These are phyloP conservation scores for Ibidorhyncha struthersii DNA, from an alignment of 2,113 vertebrate genomes.

Conservation along the genomic window DNA sequence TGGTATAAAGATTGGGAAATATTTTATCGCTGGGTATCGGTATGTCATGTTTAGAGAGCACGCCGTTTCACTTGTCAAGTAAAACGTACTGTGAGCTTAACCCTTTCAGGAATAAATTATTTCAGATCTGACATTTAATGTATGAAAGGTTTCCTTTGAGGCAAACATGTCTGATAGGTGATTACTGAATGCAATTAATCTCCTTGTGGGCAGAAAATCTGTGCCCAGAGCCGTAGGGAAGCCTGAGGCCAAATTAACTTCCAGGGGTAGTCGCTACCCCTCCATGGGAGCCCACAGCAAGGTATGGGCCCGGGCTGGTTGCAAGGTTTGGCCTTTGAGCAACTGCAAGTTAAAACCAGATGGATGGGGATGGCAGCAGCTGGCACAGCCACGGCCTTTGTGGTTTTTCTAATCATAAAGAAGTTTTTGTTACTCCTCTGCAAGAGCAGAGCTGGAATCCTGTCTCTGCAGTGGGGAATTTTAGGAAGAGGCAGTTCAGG, in stretches of 20 bases:
- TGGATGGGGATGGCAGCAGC: background rate
- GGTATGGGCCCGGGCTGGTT: background rate
- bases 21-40: background rate
- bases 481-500: background rate
- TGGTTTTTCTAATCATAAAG: background rate
- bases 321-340: background rate
- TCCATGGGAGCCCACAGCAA: background rate
- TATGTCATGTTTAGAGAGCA: background rate
- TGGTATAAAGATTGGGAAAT: conserved; percentile 8
- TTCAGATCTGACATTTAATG: background rate
- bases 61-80: background rate
- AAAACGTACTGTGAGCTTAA: background rate
- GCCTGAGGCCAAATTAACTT: background rate
- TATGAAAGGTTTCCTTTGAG: background rate
- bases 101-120: background rate
- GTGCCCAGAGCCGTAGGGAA: background rate
- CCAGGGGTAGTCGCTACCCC: background rate
- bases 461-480: background rate
- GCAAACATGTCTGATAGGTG: background rate
- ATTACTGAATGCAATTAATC: background rate
- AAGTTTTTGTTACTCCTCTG: background rate
- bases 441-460: background rate
- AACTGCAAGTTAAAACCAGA: background rate
- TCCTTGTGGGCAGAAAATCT: background rate
- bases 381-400: background rate